Percentiles rank a stretch among this genome's conserved stretches.
Evolutionary conservation across 2,797 vertebrate genomes (phyloP).

Genomic region (Nyctalus aviator): DNA sequence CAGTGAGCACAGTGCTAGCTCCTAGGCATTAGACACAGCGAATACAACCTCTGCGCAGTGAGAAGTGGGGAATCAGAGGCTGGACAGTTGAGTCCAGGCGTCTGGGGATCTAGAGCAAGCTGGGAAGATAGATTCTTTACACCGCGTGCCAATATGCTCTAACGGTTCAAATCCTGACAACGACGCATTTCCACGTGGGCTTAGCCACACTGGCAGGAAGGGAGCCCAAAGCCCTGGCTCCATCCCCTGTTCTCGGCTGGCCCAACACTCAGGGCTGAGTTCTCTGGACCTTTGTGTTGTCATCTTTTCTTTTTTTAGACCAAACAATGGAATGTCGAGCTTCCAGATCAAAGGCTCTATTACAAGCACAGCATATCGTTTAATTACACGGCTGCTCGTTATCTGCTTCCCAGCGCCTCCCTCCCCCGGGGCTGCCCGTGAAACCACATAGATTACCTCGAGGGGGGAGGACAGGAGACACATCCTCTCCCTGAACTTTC

Average conservation of each 20-base stretch:
- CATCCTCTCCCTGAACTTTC: constrained; percentile 79
- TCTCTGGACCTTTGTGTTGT: neutral
- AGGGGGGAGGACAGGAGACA: constrained; percentile 77
- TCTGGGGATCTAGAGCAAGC: neutral
- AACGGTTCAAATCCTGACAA: neutral
- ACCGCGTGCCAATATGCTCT: neutral
- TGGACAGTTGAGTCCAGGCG: neutral
- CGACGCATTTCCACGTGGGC: neutral
- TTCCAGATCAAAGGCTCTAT: constrained; percentile 73
- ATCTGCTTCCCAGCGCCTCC: constrained; percentile 74
- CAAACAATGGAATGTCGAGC: constrained; percentile 66
- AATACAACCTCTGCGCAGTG: neutral
- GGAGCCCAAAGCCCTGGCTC: neutral
- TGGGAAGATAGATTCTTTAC: neutral
- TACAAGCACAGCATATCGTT: constrained; percentile 69
- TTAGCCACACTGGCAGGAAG: neutral
- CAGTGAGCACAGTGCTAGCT: neutral
- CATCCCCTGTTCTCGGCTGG: neutral
- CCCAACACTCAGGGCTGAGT: neutral
- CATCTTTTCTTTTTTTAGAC: neutral
- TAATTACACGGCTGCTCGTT: constrained; percentile 66
- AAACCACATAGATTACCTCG: constrained; percentile 76
- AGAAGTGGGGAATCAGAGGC: constrained; percentile 1
- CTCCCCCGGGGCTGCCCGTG: constrained; percentile 75
- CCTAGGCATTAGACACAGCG: neutral